phyloP scores from a whole-genome alignment of 2,113 vertebrate genomes.

The Bujurquina vittata region DNA sequence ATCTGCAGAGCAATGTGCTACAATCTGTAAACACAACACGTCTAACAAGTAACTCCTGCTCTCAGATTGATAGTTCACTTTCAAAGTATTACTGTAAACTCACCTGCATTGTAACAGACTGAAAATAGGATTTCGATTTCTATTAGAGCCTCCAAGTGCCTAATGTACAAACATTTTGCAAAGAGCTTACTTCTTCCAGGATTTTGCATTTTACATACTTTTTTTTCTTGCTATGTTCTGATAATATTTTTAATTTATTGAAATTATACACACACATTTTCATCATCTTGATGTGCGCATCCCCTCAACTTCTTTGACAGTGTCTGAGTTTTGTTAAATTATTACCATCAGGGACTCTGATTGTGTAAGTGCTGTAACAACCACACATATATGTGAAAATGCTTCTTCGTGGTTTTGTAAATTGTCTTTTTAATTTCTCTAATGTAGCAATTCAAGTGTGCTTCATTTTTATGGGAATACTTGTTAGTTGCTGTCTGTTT shows the following conservation, averaged over 20 bases:
- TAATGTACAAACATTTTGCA: not conserved
- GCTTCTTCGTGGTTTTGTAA: slow-evolving; percentile 53
- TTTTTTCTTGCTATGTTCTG: not conserved
- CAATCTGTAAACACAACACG: not conserved
- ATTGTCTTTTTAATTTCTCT: slow-evolving; percentile 22
- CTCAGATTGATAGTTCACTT: not conserved
- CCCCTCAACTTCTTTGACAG: slow-evolving; percentile 24
- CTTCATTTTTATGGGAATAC: slow-evolving; percentile 73
- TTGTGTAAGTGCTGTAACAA: slow-evolving; percentile 48
- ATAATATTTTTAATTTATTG: slow-evolving; percentile 64
- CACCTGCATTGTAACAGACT: not conserved
- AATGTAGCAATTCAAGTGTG: slow-evolving; percentile 36
- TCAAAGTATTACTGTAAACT: not conserved
- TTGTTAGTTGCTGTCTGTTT: slow-evolving; percentile 45
- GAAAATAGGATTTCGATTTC: not conserved
- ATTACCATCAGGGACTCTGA: slow-evolving; percentile 73
- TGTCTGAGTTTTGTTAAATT: slow-evolving; percentile 57
- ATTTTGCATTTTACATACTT: slow-evolving; percentile 31
- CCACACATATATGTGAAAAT: slow-evolving; percentile 62
- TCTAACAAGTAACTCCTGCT: not conserved
- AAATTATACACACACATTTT: slow-evolving; percentile 8
- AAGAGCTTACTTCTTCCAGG: not conserved
- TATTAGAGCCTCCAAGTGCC: not conserved
- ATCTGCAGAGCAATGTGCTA: not conserved
- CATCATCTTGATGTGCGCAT: slow-evolving; percentile 14